These are phyloP conservation scores for Spodoptera littoralis DNA, from an alignment of 2,888 invertebrate species.

Conservation along the genomic window DNA sequence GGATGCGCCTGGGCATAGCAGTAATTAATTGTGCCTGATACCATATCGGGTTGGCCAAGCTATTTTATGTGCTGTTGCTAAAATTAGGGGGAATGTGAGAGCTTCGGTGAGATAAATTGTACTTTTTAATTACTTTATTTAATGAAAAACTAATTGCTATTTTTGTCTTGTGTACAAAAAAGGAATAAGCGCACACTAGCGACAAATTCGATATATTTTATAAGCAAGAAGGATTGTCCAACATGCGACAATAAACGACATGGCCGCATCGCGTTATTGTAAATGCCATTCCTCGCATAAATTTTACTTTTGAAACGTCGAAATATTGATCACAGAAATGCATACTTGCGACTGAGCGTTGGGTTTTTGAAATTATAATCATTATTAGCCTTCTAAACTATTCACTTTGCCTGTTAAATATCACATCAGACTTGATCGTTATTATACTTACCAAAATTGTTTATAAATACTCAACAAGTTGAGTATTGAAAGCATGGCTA, in stretches of 20 bases:
- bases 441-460: too few species aligned
- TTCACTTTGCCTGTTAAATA: too few species aligned
- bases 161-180: slow-evolving; percentile 10
- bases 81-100: slow-evolving; percentile 42
- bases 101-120: slow-evolving; percentile 13
- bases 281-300: slow-evolving; percentile 57
- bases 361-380: too few species aligned
- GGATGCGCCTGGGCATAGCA: slow-evolving; percentile 64
- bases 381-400: too few species aligned
- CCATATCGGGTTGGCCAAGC: slow-evolving; percentile 31
- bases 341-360: slow-evolving; percentile 37
- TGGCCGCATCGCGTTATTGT: slow-evolving; percentile 51
- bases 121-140: neutral
- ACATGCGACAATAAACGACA: slow-evolving; percentile 60
- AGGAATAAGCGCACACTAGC: slow-evolving; percentile 41
- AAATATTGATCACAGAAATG: slow-evolving; percentile 41
- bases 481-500: too few species aligned
- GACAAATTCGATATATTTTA: slow-evolving; percentile 52
- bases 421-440: too few species aligned
- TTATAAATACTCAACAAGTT: too few species aligned
- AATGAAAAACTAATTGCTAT: too few species aligned
- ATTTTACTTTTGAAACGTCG: slow-evolving; percentile 56
- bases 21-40: slow-evolving; percentile 65
- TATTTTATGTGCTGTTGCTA: slow-evolving; percentile 39
- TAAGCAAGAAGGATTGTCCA: slow-evolving; percentile 52